Percentiles rank a stretch among this genome's conserved stretches.
phyloP scores from a whole-genome alignment of 2,888 invertebrate genomes.

The Mythimna ferrago region DNA sequence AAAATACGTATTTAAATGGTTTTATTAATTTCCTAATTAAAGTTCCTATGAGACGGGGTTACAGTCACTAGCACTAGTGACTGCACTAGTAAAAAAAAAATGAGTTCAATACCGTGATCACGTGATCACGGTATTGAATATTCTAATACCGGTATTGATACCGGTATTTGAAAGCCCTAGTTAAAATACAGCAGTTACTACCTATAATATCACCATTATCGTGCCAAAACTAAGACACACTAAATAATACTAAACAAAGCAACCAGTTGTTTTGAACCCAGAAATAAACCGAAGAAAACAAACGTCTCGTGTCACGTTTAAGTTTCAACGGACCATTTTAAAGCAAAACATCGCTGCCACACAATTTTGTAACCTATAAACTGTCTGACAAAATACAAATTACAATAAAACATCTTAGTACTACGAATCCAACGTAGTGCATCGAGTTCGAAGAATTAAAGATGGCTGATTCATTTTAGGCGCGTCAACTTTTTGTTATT shows the following conservation, averaged over 20 bases:
- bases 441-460: conserved; percentile 52
- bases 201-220: background rate
- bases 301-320: conserved; percentile 18
- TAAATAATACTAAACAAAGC: conserved; percentile 17
- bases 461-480: conserved; percentile 63
- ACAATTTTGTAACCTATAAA: background rate
- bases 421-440: conserved; percentile 6
- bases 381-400: background rate
- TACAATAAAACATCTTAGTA: background rate
- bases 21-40: too few relatives aligned
- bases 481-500: conserved; percentile 53
- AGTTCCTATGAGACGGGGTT: too few relatives aligned
- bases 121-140: too few relatives aligned
- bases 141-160: too few relatives aligned
- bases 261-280: conserved; percentile 26
- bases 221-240: conserved; percentile 10
- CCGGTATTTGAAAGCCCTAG: too few relatives aligned
- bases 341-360: background rate
- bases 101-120: too few relatives aligned
- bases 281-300: conserved; percentile 17
- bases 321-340: conserved; percentile 5
- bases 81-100: too few relatives aligned
- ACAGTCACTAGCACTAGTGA: too few relatives aligned
- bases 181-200: background rate
- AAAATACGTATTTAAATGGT: too few relatives aligned